Conservation (phyloP, 2,113 vertebrate species). For the Anguilla japonica region DNA sequence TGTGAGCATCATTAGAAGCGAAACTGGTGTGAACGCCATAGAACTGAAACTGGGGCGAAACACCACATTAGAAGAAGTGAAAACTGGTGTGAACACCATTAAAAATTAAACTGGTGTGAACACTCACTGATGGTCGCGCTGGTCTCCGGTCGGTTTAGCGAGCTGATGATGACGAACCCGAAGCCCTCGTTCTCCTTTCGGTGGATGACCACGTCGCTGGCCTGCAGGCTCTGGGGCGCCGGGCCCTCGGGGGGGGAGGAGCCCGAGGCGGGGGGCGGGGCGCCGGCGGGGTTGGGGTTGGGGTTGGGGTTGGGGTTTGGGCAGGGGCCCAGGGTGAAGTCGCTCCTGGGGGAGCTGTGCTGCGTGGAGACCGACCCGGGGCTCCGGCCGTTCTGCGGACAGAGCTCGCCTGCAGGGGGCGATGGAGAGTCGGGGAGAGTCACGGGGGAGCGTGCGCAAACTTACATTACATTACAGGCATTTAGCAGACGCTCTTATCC, state of each 20-base stretch:
- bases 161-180: conserved; percentile 98
- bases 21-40: background rate
- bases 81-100: background rate
- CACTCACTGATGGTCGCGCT: conserved; percentile 89
- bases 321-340: conserved; percentile 72
- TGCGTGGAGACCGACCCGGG: conserved; percentile 89
- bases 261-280: conserved; percentile 1
- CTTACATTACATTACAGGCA: no score
- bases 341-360: conserved; percentile 93
- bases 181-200: conserved; percentile 98
- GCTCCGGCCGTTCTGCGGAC: conserved; percentile 92
- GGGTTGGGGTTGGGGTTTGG: conserved; percentile 59
- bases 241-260: conserved; percentile 77
- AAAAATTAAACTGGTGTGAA: background rate
- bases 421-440: background rate
- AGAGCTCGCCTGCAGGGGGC: conserved; percentile 79
- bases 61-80: conserved; percentile 82
- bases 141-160: conserved; percentile 91
- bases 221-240: conserved; percentile 77
- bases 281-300: conserved; percentile 60
- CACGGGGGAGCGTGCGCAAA: background rate
- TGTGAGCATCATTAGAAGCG: background rate
- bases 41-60: background rate
- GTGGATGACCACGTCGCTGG: conserved; percentile 91
- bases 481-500: no score